Evolutionary conservation across 2,113 vertebrate genomes (phyloP), one percentile per base, ranked within the genome.

Genomic region (Sylvicapra grimmia): DNA sequence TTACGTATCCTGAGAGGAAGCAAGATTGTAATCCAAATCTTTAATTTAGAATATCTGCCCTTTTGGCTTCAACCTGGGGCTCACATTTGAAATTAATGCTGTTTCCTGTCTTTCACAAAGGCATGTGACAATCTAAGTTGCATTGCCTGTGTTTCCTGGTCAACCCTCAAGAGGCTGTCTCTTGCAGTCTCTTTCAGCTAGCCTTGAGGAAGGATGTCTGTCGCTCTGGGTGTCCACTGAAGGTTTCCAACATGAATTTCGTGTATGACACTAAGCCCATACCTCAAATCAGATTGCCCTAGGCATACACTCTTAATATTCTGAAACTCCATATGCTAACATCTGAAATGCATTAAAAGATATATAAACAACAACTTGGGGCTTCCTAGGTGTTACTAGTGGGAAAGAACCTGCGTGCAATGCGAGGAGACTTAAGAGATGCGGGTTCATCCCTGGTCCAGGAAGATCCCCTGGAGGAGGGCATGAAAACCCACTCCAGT

Each of bases 11-110:
- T 27, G 2, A 91, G 47, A 85, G 82, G 56, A 33, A 54, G 36
- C n/a, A 92, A 80, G 49, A 94, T 65, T 89, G 51, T 89, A 97
- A 96, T 96, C 36, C 77, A 94, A 95, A 5, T 23, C 19, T 90
- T 1, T 90, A 96, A 90, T 68, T 91, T 54, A 85, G 72, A 97
- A 75, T 54, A 92, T 86, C 47, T 97, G 85, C 79, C 90, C 90
- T 92, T 80, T 86, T 92, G 80, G 65, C 85, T 97, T 90, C 94
- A 96, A 27, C 90, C 58, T 92, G 86, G 33, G 54, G 12, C 21
- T 85, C 75, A 54, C 0, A 2, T 85, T 72, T 72, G 85, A 92
- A 97, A 93, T 93, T 51, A 84, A 88, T 1, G 8, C 49, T 15
- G 4, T 58, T 94, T 90, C 36, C 54, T 86, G 23, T 54, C 77